Evolutionary conservation across 2,113 vertebrate genomes (phyloP), one percentile per base, ranked within the genome.

Genomic region (Glaucomys volans): DNA sequence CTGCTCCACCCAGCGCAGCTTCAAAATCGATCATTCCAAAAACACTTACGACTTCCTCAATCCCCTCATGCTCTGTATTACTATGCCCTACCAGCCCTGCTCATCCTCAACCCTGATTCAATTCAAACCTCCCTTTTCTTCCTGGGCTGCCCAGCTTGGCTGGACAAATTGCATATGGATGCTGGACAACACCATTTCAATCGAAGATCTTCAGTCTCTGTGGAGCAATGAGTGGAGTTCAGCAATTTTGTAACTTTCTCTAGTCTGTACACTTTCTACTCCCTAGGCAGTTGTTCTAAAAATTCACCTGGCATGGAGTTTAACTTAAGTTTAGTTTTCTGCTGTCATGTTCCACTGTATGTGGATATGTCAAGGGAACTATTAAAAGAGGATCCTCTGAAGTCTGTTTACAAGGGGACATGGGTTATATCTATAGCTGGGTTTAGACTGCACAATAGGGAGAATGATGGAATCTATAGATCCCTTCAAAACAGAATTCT

Each of bases 61-160:
- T 81, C 35, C 72, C 8, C 42, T 95, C 44, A 47, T 3, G 28
- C 47, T 76, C 59, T 50, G 18, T 59, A 93, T 94, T 67, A 75
- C 77, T 57, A n/a, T 40, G 54, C 47, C 81, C 28, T 40, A 28
- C 37, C 72, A 85, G 80, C 42, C 83, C 67, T 71, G 40, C 5
- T 74, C 89, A 64, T 81, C 32, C 50, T 93, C 66, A 72, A 2
- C 37, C 28, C 35, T 72, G 18, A 94, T 75, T 85, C 92, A 91
- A 8, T 81, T 85, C 50, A 90, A 79, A 87, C 11, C 37, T 92
- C 52, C 74, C 84, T 74, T 88, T 96, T 88, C 71, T 93, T 85
- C 77, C 82, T 91, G 44, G 50, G 37, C 40, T 88, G 59, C 71
- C 28, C 66, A 62, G 13, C 9, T 17, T 32, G 66, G 52, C 81